Evolutionary conservation across 2,113 vertebrate species (phyloP).

Genomic region (Procavia capensis): DNA sequence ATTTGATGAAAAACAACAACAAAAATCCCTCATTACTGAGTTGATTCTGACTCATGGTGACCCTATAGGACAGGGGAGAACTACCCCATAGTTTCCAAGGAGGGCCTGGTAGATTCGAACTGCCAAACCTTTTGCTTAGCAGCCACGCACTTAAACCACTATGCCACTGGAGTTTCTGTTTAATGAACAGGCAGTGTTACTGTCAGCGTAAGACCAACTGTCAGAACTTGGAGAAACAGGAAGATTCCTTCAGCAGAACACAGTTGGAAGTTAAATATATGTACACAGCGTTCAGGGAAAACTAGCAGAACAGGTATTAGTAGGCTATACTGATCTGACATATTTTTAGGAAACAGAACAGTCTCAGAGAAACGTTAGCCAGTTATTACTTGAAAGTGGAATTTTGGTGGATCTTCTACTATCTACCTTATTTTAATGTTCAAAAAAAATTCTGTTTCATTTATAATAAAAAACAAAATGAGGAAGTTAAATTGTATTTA

Average conservation of each 20-base stretch:
- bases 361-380: constrained; percentile 13
- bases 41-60: no score
- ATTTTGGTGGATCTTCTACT: constrained; percentile 10
- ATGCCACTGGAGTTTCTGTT: no score
- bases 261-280: not conserved
- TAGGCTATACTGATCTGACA: constrained; percentile 16
- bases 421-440: constrained; percentile 25
- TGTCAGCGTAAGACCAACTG: not conserved
- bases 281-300: not conserved
- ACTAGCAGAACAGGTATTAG: constrained; percentile 22
- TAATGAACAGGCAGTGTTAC: not conserved
- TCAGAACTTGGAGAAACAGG: not conserved
- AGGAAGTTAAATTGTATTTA: constrained; percentile 2
- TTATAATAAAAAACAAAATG: not conserved
- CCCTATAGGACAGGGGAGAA: no score
- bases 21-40: no score
- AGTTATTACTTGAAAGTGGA: not conserved
- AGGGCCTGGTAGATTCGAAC: no score
- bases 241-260: constrained; percentile 10
- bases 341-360: constrained; percentile 34
- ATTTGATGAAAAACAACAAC: no score
- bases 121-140: no score
- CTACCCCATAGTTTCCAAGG: no score
- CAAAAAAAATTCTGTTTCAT: constrained; percentile 3
- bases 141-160: no score